Conservation (phyloP, 2,888 invertebrate species). For the Drosophila austrosaltans region DNA sequence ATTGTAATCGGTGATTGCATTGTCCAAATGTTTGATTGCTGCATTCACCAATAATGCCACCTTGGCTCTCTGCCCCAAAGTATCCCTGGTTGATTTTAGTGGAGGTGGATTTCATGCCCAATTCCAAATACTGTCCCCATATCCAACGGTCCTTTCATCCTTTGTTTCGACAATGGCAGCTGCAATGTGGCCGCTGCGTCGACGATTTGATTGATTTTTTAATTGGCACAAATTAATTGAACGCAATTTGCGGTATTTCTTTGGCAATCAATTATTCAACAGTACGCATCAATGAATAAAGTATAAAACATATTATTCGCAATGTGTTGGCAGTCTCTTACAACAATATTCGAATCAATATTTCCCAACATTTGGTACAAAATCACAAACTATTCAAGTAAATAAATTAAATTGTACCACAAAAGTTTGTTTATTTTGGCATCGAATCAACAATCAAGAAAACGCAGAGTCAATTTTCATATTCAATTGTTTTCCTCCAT, state of each 20-base stretch:
- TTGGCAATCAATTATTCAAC: background rate
- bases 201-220: constrained; percentile 68
- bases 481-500: too few relatives aligned
- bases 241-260: constrained; percentile 7
- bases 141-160: background rate
- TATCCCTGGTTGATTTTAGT: background rate
- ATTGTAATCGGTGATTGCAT: constrained; percentile 72
- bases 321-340: too few relatives aligned
- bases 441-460: too few relatives aligned
- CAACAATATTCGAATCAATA: too few relatives aligned
- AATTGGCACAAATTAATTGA: constrained; percentile 54
- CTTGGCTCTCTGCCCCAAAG: background rate
- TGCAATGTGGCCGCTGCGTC: constrained; percentile 18
- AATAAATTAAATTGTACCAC: too few relatives aligned
- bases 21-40: constrained; percentile 50
- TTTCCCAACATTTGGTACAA: too few relatives aligned
- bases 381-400: too few relatives aligned
- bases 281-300: background rate
- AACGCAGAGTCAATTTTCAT: too few relatives aligned
- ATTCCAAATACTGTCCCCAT: constrained; percentile 14
- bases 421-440: too few relatives aligned
- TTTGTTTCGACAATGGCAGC: background rate
- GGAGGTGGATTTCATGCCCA: background rate
- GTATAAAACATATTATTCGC: background rate
- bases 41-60: background rate